Evolutionary conservation across 2,797 vertebrate genomes (phyloP), one percentile per base, ranked within the genome.

Genomic region (Enteromius anoplus): DNA sequence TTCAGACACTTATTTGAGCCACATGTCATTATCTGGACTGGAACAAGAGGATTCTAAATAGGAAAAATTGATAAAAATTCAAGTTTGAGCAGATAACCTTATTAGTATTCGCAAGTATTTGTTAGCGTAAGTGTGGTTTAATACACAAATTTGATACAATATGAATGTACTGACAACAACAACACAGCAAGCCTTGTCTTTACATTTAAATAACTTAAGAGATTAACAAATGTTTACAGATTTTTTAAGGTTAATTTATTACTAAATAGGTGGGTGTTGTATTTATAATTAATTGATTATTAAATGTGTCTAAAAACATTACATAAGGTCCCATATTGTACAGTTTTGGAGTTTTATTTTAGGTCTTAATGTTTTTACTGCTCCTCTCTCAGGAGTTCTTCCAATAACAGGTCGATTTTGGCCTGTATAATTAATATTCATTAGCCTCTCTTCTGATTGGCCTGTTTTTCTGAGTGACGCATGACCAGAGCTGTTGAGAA

Each of bases 1-100:
- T 40, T 78, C 73, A 47, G 75, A 21, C 75, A 65, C 69, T 69
- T 73, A 84, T 81, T 81, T 78, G 32, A 76, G 26, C 69, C 53
- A 62, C 58, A 19, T 75, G 70, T 40, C 42, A 8, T 60, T 64
- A 23, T 65, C 76, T 75, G 53, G 32, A 12, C 51, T 66, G 70
- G 8, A 47, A 72, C 10, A 21, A 10, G 34, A 32, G 14, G 14
- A 40, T 29, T 66, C 71, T 53, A 11, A 19, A 26, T 26, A 55
- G 51, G 17, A 75, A 8, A 7, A 66, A 11, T 3, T 26, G 26
- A 70, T 75, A 29, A 51, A 75, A 80, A 60, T 47, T 53, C 40
- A 65, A 0, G 1, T 40, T 12, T 73, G 71, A 68, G 5, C 64
- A 70, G 12, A 78, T 62, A 9, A 37, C 11, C 60, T 75, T n/a